Percentiles rank a stretch among this genome's conserved stretches.
Conservation (phyloP, 2,113 vertebrate species). For the Epinephelus moara region DNA sequence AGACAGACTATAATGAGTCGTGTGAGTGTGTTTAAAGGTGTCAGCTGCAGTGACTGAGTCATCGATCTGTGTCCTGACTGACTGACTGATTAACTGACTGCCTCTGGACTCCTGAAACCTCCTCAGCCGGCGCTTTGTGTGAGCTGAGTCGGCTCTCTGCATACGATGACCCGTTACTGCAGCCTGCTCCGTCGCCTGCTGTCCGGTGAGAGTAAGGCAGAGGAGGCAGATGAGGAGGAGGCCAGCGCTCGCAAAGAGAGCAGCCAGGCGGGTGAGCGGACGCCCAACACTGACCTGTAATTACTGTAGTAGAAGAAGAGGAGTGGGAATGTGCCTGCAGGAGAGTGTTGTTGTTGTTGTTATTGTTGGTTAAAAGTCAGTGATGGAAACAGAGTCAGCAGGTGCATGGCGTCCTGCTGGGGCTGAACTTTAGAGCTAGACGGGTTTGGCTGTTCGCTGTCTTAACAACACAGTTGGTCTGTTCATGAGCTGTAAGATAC, state of each 20-base stretch:
- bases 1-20: not conserved
- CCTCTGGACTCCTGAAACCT: not conserved
- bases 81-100: not conserved
- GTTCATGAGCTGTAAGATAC: no score
- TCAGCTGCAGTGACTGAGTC: not conserved
- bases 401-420: no score
- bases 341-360: not conserved
- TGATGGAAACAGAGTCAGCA: no score
- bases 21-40: not conserved
- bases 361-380: no score
- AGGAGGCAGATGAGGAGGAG: conserved; percentile 52
- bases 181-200: conserved; percentile 67
- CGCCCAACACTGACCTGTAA: not conserved
- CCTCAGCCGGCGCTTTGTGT: not conserved
- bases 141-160: not conserved
- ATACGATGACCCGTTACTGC: conserved; percentile 69
- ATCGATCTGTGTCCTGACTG: not conserved
- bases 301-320: not conserved
- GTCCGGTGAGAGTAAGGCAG: conserved; percentile 38
- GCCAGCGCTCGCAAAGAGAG: conserved; percentile 31
- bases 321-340: no score
- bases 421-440: no score
- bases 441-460: no score
- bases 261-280: conserved; percentile 68
- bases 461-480: no score